Percentiles rank a stretch among this genome's conserved stretches.
These are phyloP conservation scores for Montipora capricornis DNA, from an alignment of 64 coral and sea anemone genomes.

Conservation along the genomic window DNA sequence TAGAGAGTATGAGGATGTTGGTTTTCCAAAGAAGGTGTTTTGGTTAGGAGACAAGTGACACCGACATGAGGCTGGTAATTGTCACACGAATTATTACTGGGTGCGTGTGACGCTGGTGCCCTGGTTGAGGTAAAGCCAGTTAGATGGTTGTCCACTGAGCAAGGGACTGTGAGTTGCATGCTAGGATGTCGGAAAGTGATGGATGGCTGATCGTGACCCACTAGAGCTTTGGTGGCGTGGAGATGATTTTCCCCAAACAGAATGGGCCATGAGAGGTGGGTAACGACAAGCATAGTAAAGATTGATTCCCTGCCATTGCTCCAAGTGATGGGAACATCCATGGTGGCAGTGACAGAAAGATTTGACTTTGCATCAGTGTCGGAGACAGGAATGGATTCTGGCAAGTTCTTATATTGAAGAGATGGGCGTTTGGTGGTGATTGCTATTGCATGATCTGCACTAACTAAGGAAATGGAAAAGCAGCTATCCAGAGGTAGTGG, in stretches of 20 bases:
- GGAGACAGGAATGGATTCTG: too few species aligned
- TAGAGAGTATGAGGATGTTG: not conserved
- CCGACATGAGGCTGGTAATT: not conserved
- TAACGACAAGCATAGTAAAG: conserved; percentile 51
- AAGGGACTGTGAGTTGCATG: conserved; percentile 10
- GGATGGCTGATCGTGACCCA: conserved; percentile 5
- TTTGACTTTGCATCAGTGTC: not conserved
- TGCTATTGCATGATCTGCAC: too few species aligned
- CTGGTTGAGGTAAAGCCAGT: too few species aligned
- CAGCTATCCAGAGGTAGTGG: too few species aligned
- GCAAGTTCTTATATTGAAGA: too few species aligned
- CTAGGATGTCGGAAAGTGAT: conserved; percentile 22
- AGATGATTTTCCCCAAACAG: conserved; percentile 61
- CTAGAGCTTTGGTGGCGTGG: conserved; percentile 41
- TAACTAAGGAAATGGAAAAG: too few species aligned
- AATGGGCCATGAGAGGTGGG: conserved; percentile 40
- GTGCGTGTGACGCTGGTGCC: too few species aligned
- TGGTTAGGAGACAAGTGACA: conserved; percentile 33
- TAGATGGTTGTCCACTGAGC: not conserved
- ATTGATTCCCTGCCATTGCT: not conserved
- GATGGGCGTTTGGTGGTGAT: not conserved
- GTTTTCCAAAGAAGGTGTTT: not conserved
- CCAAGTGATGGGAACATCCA: conserved; percentile 33
- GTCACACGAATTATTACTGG: not conserved
- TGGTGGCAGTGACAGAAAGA: not conserved